Percentiles rank a stretch among this genome's conserved stretches.
Conservation (phyloP, 2,797 vertebrate genomes). For the Ctenochaetus hawaiiensis region DNA sequence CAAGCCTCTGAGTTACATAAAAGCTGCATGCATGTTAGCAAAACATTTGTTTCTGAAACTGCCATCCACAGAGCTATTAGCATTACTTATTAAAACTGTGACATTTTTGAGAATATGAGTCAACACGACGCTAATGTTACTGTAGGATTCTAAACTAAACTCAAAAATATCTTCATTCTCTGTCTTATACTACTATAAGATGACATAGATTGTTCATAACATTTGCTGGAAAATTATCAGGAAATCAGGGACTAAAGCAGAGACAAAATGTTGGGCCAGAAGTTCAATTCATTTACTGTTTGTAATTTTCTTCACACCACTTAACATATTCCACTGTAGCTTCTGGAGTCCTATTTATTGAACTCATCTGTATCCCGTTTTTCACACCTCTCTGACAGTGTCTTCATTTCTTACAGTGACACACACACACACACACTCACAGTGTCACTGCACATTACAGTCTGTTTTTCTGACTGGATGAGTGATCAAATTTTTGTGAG, state of each 20-base stretch:
- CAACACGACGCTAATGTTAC: too few relatives aligned
- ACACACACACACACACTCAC: constrained; percentile 14
- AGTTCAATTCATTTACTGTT: constrained; percentile 3
- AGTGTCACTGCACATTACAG: not conserved
- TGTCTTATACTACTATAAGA: too few relatives aligned
- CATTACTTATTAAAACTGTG: too few relatives aligned
- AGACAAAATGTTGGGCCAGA: not conserved
- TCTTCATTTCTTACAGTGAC: constrained; percentile 17
- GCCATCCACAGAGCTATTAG: too few relatives aligned
- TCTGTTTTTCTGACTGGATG: constrained; percentile 6
- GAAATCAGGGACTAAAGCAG: not conserved
- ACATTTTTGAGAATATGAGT: too few relatives aligned
- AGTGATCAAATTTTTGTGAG: constrained; percentile 22
- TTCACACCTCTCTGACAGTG: constrained; percentile 44
- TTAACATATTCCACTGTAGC: not conserved
- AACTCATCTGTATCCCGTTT: constrained; percentile 31
- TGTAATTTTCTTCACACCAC: not conserved
- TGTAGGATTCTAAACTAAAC: too few relatives aligned
- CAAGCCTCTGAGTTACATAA: too few relatives aligned
- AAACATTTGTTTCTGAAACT: too few relatives aligned
- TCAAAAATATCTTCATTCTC: too few relatives aligned
- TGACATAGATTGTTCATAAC: too few relatives aligned
- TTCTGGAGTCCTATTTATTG: constrained; percentile 10
- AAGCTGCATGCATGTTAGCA: too few relatives aligned
- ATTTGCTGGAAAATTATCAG: not conserved